Base-by-base conservation (phyloP, 2,113 vertebrate species). In the Poeciliopsis retropinna region DNA sequence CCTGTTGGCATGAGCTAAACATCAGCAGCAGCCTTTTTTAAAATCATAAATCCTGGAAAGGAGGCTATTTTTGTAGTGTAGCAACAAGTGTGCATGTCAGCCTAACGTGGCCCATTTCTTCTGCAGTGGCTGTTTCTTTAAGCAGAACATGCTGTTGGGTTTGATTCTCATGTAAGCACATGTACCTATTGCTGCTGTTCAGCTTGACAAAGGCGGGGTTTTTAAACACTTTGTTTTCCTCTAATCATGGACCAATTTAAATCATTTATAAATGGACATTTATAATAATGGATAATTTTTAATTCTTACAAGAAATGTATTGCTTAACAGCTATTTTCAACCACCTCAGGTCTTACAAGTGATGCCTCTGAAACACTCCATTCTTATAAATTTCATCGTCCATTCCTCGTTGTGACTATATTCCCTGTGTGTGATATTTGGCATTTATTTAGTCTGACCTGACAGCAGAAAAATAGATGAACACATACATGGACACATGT, bases 161-260 rank as follows among this genome's bases (percentile, higher is more conserved):
- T 57, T 39, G 60, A 75, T 70, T 60, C 54, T 39, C 13, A 47
- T n/a, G 71, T 61, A 64, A 63, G 17, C 39, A 72, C 44, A 74
- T 4, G 87, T 88, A 87, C 88, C 84, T 85, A 68, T 74, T 64
- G 32, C 70, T 79, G 78, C 72, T 71, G 73, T 70, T 22, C 10
- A 19, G 70, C 39, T 69, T 9, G 25, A 57, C 25, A 32, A 63
- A 19, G 22, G 9, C 1, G 11, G 5, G 63, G 54, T 78, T 31
- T 80, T 30, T 74, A 47, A 47, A 47, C 17, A 47, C 73, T 67
- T 64, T 28, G 32, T 29, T 60, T 27, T 19, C 47, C 61, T 39
- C 64, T 6, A 28, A 72, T 67, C 54, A 63, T 57, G 47, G 69
- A 85, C 82, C 76, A 79, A n/a, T 57, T 57, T 11, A 57, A 57